Conservation (phyloP, 1,140 invertebrate species). For the Leptinotarsa undecemlineata region DNA sequence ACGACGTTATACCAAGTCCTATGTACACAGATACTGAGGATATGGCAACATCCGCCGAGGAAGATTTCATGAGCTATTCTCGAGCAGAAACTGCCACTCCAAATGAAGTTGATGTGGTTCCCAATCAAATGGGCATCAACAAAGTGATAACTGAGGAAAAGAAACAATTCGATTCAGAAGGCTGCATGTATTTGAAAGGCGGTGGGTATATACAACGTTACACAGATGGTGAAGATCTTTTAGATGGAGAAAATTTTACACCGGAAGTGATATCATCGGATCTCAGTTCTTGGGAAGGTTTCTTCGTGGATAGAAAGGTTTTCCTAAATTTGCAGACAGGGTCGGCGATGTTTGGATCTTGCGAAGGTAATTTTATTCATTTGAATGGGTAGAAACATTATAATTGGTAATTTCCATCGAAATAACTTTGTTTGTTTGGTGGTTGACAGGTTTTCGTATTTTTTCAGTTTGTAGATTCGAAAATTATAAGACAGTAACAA, state of each 20-base stretch:
- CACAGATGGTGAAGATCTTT: constrained; percentile 61
- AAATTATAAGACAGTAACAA: too few relatives aligned
- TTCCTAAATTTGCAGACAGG: constrained; percentile 25
- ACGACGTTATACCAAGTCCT: constrained; percentile 28
- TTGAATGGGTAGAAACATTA: too few relatives aligned
- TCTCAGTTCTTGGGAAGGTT: not conserved
- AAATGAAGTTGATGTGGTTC: constrained; percentile 43
- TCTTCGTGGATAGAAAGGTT: constrained; percentile 8
- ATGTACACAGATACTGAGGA: constrained; percentile 61
- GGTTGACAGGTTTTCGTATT: too few relatives aligned
- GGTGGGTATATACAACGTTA: constrained; percentile 50
- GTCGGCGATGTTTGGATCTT: constrained; percentile 21
- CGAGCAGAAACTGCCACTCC: constrained; percentile 46
- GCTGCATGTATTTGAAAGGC: constrained; percentile 57
- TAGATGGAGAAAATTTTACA: constrained; percentile 4
- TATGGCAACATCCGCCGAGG: constrained; percentile 58
- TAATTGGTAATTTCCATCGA: too few relatives aligned
- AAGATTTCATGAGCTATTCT: constrained; percentile 47
- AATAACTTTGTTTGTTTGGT: too few relatives aligned
- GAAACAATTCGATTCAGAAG: constrained; percentile 55
- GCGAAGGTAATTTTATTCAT: constrained; percentile 29
- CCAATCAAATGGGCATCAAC: constrained; percentile 55
- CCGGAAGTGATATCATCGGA: not conserved
- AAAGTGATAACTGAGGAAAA: constrained; percentile 55
- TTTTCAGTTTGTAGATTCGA: too few relatives aligned